These are phyloP conservation scores for Drosophila carrolli DNA, from an alignment of 1,140 invertebrate genomes.

Conservation along the genomic window DNA sequence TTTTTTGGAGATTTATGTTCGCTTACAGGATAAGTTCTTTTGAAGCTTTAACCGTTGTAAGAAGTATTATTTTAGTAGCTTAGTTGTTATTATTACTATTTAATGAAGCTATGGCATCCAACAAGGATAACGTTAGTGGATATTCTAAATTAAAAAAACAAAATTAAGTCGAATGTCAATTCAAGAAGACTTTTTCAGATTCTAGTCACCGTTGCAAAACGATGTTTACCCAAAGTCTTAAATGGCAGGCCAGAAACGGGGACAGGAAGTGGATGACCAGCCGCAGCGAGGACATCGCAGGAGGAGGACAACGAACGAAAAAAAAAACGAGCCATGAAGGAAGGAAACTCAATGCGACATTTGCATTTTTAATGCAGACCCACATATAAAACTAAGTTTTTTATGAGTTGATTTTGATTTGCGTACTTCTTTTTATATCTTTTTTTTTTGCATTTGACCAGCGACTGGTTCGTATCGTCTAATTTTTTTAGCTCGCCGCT, in stretches of 20 bases:
- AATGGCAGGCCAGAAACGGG: constrained; percentile 32
- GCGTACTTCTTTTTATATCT: constrained; percentile 44
- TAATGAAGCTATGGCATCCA: too few species aligned
- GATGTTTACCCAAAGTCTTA: constrained; percentile 80
- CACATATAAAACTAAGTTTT: constrained; percentile 75
- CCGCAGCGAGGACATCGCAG: constrained; percentile 44
- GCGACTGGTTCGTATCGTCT: constrained; percentile 62
- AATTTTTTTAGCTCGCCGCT: constrained; percentile 55
- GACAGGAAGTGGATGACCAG: constrained; percentile 63
- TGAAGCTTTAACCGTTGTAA: too few species aligned
- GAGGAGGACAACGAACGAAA: constrained; percentile 26
- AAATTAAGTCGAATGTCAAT: too few species aligned
- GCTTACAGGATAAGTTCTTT: too few species aligned
- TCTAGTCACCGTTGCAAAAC: constrained; percentile 42
- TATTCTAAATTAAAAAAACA: too few species aligned
- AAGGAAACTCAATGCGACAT: constrained; percentile 77
- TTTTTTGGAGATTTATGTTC: too few species aligned
- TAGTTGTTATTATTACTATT: too few species aligned
- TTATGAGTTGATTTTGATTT: constrained; percentile 76
- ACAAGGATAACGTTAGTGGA: too few species aligned
- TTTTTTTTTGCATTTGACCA: constrained; percentile 29
- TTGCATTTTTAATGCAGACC: constrained; percentile 84
- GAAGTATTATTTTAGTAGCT: too few species aligned
- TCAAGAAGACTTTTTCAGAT: neutral
- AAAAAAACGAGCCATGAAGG: constrained; percentile 31